Conservation (phyloP, 2,797 vertebrate species). For the Phalloptychus januarius region DNA sequence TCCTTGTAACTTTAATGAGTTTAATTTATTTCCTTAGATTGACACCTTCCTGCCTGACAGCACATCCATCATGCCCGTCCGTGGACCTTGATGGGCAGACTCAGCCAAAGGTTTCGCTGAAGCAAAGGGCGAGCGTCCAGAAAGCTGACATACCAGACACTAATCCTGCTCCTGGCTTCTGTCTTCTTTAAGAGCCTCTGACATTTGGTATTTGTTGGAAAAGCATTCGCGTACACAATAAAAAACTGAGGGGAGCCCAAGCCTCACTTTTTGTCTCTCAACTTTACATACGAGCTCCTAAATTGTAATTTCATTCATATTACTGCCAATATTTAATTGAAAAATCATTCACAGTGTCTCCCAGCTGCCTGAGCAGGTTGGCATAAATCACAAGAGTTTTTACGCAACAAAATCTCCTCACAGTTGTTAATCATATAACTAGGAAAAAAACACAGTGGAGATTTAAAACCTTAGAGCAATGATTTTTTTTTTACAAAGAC, state of each 20-base stretch:
- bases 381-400: background rate
- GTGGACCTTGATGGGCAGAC: slow-evolving; percentile 25
- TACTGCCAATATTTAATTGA: slow-evolving; percentile 1
- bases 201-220: slow-evolving; percentile 66
- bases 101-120: slow-evolving; percentile 38
- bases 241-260: slow-evolving; percentile 42
- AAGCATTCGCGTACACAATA: slow-evolving; percentile 46
- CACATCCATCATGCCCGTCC: slow-evolving; percentile 28
- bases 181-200: slow-evolving; percentile 62
- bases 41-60: background rate
- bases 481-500: background rate
- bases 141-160: slow-evolving; percentile 58
- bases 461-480: no score
- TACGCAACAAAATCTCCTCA: background rate
- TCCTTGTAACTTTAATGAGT: background rate
- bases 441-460: background rate
- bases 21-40: background rate
- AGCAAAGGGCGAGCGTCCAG: slow-evolving; percentile 56
- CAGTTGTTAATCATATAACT: background rate
- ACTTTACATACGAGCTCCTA: slow-evolving; percentile 12
- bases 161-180: slow-evolving; percentile 64
- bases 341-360: background rate
- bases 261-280: slow-evolving; percentile 17
- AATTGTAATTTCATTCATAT: slow-evolving; percentile 9
- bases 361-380: slow-evolving; percentile 2